Evolutionary conservation across 2,888 invertebrate genomes (phyloP), one percentile per base, ranked within the genome.

Genomic region (Cephus spinipes): DNA sequence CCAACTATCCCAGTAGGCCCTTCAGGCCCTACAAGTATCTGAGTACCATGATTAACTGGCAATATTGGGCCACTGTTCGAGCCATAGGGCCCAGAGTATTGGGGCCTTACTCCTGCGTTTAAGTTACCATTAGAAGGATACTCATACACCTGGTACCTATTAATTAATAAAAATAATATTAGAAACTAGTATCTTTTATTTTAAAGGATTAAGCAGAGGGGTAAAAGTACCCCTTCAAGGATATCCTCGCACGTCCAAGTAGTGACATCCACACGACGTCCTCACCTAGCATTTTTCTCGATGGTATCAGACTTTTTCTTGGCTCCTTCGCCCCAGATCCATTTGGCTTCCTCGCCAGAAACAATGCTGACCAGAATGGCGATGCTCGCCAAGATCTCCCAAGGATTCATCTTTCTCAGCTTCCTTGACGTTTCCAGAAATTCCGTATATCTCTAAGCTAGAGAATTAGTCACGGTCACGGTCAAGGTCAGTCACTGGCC

Each of bases 1-100:
- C 92, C 92, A 69, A 92, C 90, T 86, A 93, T 90, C 88, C 93
- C 93, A 76, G 93, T 94, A 81, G 93, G 93, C n/a, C 94, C 94
- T 1, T 92, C 92, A 2, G 93, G 93, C 15, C 93, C 93, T 0
- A 92, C 92, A 23, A 93, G 84, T 33, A 93, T 80, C 82, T 74
- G 81, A 83, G 79, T 84, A 77, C 83, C 85, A 68, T 82, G 81
- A 79, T 83, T 82, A n/a, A 77, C 71, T 0, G 85, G 85, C 55
- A 76, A 77, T 75, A 85, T 83, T 40, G 89, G 91, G 73, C 87
- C 81, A 80, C 90, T 87, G 77, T 85, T 86, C 11, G 89, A 90
- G 79, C 90, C 87, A 76, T 86, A 87, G 55, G 89, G 87, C 31
- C 89, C 88, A 15, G 88, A 80, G 74, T 81, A 81, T 11, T 83